phyloP scores from a whole-genome alignment of 2,888 invertebrate species.

The Cistogaster globosa region DNA sequence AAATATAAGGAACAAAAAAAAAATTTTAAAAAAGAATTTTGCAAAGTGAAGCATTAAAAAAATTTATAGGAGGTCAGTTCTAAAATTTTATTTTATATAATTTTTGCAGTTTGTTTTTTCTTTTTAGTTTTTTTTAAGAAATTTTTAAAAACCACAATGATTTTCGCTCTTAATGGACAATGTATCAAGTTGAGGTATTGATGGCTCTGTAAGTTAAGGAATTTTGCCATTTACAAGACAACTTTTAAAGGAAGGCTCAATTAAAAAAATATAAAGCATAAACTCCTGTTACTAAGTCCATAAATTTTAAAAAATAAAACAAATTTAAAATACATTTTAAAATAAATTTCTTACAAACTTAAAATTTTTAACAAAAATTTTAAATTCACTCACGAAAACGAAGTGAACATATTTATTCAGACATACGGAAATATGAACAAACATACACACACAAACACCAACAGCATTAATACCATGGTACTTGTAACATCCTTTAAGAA shows the following conservation, averaged over 20 bases:
- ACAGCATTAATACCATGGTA: conserved; percentile 69
- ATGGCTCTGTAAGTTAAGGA: too few species aligned
- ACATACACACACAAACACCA: not conserved
- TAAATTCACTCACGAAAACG: not conserved
- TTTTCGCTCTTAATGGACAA: too few species aligned
- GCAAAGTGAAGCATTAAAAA: not conserved
- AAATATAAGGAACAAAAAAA: not conserved
- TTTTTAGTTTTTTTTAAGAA: not conserved
- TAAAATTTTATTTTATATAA: not conserved
- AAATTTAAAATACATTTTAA: too few species aligned
- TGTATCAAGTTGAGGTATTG: too few species aligned
- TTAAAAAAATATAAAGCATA: too few species aligned
- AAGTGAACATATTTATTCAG: conserved; percentile 2
- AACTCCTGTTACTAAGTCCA: too few species aligned
- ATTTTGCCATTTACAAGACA: too few species aligned
- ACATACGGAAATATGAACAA: conserved; percentile 14
- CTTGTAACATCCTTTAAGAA: conserved; percentile 68
- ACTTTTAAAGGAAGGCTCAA: too few species aligned
- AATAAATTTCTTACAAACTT: too few species aligned
- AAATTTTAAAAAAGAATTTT: not conserved
- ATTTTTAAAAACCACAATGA: too few species aligned
- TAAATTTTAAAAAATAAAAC: too few species aligned
- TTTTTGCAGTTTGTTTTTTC: not conserved
- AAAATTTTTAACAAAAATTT: too few species aligned
- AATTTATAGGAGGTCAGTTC: not conserved